These are phyloP conservation scores for Clangula hyemalis DNA, from an alignment of 2,797 vertebrate species.

Conservation along the genomic window DNA sequence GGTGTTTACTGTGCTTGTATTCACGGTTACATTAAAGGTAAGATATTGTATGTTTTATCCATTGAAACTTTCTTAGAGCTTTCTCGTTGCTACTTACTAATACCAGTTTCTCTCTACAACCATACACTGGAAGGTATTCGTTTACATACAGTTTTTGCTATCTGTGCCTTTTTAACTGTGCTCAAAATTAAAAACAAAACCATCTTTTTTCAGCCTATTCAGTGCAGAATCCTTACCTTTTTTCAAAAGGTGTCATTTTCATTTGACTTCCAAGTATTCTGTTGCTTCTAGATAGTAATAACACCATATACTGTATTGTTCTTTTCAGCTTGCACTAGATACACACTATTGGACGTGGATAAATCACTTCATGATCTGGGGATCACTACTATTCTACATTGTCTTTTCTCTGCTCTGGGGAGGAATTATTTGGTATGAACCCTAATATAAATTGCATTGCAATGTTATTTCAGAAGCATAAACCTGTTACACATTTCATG, in stretches of 20 bases:
- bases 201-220: neutral
- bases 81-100: neutral
- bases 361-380: conserved; percentile 98
- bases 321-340: conserved; percentile 89
- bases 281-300: neutral
- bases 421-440: conserved; percentile 93
- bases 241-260: neutral
- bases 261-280: neutral
- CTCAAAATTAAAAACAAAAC: neutral
- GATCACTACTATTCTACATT: conserved; percentile 93
- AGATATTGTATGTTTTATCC: neutral
- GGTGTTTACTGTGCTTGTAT: conserved; percentile 95
- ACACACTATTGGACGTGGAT: conserved; percentile 99
- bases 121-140: neutral
- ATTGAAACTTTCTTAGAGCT: neutral
- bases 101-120: neutral
- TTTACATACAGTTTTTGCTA: neutral
- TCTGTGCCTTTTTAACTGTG: neutral
- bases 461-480: neutral
- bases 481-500: neutral
- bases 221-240: neutral
- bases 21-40: conserved; percentile 98
- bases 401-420: conserved; percentile 97
- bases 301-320: neutral
- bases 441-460: neutral